Evolutionary conservation across 2,888 invertebrate species (phyloP), one percentile per base, ranked within the genome.

Genomic region (Platynereis dumerilii): DNA sequence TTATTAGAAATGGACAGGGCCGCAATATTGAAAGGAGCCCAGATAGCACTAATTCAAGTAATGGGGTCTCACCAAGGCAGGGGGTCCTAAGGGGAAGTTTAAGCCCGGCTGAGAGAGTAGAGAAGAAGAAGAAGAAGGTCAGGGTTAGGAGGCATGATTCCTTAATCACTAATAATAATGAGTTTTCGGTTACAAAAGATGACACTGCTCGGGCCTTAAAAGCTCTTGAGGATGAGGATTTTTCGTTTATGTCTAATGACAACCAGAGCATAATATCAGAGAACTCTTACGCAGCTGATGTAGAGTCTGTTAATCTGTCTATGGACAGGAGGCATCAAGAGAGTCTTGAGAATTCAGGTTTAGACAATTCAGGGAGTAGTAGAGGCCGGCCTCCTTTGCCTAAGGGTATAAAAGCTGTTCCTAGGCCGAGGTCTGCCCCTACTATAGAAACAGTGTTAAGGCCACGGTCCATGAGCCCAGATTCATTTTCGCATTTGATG

Each of bases 71-170:
- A 7, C 34, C 34, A 7, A 34, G 34, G 34, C 34, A 34, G 34
- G 34, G 34, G 34, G 34, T 34, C 7, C 34, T 34, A 5, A 34
- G 34, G 34, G 34, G 34, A 34, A 34, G 34, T 34, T 34, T 34
- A 34, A 34, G 34, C 34, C 34, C 34, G 5, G 34, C 34, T 7
- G 34, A 34, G 12, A 5, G 34, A 24, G 53, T 54, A 28, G 57
- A 62, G 44, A 61, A 62, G 29, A 67, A 56, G 27, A 67, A 67
- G 52, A 67, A 67, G 42, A 64, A 59, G 27, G 67, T 67, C 39
- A 27, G 67, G 10, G 67, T 67, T 7, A 44, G 67, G 27, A 58
- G 67, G 17, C 67, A 67, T 39, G 67, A 67, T 48, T 67, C 67
- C 29, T 27, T 67, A 20, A 64, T 67, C 10, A 44, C 34, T 22